Conservation (phyloP, 1,140 invertebrate species). For the Eupeodes corollae region DNA sequence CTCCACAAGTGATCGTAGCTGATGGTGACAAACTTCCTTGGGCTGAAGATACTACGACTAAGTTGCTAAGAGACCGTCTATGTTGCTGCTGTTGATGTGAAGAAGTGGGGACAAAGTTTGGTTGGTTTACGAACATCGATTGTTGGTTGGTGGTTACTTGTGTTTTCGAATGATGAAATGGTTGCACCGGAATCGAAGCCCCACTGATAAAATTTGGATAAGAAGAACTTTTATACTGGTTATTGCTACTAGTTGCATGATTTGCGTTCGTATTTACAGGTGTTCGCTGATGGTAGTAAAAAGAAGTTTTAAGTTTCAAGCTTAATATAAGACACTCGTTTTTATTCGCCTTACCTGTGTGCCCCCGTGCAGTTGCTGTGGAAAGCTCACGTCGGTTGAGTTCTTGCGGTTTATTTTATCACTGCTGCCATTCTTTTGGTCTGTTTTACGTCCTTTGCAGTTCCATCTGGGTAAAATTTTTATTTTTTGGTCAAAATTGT, state of each 20-base stretch:
- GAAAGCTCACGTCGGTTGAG: slow-evolving; percentile 32
- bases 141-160: background rate
- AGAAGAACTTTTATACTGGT: slow-evolving; percentile 40
- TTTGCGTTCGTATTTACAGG: slow-evolving; percentile 9
- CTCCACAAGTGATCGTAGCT: slow-evolving; percentile 28
- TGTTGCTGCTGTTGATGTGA: slow-evolving; percentile 24
- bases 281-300: slow-evolving; percentile 1
- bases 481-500: too few species aligned
- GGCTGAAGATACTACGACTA: slow-evolving; percentile 23
- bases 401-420: slow-evolving; percentile 35
- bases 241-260: slow-evolving; percentile 18
- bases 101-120: background rate
- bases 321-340: background rate
- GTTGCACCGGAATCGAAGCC: background rate
- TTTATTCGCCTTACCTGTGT: background rate
- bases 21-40: slow-evolving; percentile 21
- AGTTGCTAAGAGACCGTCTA: slow-evolving; percentile 31
- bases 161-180: background rate
- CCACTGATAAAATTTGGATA: slow-evolving; percentile 37
- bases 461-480: slow-evolving; percentile 19
- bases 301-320: slow-evolving; percentile 3
- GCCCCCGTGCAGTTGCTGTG: slow-evolving; percentile 1
- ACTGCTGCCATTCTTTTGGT: slow-evolving; percentile 30
- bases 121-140: too few species aligned
- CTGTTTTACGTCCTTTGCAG: slow-evolving; percentile 30